Percentiles rank a stretch among this genome's conserved stretches.
Evolutionary conservation across 2,888 invertebrate species (phyloP).

Genomic region (Helobdella robusta): DNA sequence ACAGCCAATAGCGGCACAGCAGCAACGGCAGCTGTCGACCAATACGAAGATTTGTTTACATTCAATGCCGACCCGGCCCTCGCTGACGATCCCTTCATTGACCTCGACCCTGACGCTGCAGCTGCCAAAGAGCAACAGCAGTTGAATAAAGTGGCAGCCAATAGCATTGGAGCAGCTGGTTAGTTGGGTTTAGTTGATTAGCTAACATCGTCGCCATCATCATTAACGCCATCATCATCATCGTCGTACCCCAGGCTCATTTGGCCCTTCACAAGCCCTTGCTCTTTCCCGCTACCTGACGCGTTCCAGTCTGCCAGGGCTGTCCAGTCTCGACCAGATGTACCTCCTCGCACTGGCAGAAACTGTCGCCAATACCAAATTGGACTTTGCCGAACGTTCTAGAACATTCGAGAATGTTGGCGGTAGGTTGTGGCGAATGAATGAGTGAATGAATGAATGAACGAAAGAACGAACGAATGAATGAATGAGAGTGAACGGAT

Average conservation of each 20-base stretch:
- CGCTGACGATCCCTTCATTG: slow-evolving; percentile 17
- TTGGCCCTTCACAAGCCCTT: slow-evolving; percentile 40
- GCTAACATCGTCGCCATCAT: no score
- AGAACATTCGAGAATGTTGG: no score
- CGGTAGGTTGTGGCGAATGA: no score
- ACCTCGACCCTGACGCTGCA: slow-evolving; percentile 20
- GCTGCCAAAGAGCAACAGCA: slow-evolving; percentile 22
- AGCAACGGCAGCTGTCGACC: neutral
- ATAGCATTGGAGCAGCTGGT: slow-evolving; percentile 5
- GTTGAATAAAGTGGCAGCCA: neutral
- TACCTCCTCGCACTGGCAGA: slow-evolving; percentile 95
- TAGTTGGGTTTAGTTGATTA: neutral
- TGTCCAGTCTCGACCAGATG: slow-evolving; percentile 91
- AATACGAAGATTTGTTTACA: slow-evolving; percentile 11
- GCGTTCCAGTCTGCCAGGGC: slow-evolving; percentile 68
- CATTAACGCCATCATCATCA: neutral
- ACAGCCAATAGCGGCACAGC: neutral
- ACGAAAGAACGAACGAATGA: no score
- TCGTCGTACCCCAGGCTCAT: slow-evolving; percentile 31
- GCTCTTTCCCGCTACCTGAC: slow-evolving; percentile 61
- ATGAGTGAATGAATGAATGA: no score
- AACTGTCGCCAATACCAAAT: slow-evolving; percentile 62
- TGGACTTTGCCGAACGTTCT: slow-evolving; percentile 45
- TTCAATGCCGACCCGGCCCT: neutral
- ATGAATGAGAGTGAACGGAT: no score